Base-by-base conservation (phyloP, 2,797 vertebrate species). In the Tragopan temminckii region DNA sequence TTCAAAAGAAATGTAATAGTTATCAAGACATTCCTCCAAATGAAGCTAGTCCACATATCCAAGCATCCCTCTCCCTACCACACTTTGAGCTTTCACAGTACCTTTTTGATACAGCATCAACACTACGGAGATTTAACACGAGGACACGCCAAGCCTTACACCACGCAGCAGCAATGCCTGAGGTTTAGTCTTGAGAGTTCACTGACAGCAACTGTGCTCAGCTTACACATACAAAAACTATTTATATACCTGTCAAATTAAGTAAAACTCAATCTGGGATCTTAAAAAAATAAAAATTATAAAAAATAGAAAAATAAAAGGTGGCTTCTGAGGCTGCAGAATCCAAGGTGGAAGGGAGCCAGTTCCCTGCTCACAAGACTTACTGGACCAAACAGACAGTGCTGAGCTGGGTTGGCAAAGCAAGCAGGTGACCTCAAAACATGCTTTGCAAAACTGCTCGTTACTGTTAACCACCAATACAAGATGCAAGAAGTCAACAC, bases 101-200 rank as follows among this genome's bases (percentile, higher is more conserved):
- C 42, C 25, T 17, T 77, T 61, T 6, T n/a, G 42, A 29, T 19
- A 36, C 0, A 7, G n/a, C 42, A 72, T 24, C 24, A 67, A 53
- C n/a, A 24, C 0, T 21, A 21, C 42, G 19, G 4, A 16, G n/a
- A 71, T 46, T 45, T 66, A 9, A 48, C 0, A 0, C 10, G 17
- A 29, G 2, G 27, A n/a, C 66, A 71, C 70, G 43, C 7, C 64
- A 55, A 61, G 40, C 36, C 45, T 16, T 55, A 4, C 6, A 48
- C 16, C 75, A 23, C 1, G 2, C 48, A 24, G 25, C 24, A 19
- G 48, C 0, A 0, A 10, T 21, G 3, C 2, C 23, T 36, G 40
- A 52, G 8, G 11, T 59, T 18, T 40, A 69, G 33, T 48, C 62
- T 7, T 31, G 4, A 59, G 40, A 40, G 27, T 13, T 53, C 4